Conservation (phyloP, 53 echinoderm and acorn worm genomes). For the Mesocentrotus franciscanus region DNA sequence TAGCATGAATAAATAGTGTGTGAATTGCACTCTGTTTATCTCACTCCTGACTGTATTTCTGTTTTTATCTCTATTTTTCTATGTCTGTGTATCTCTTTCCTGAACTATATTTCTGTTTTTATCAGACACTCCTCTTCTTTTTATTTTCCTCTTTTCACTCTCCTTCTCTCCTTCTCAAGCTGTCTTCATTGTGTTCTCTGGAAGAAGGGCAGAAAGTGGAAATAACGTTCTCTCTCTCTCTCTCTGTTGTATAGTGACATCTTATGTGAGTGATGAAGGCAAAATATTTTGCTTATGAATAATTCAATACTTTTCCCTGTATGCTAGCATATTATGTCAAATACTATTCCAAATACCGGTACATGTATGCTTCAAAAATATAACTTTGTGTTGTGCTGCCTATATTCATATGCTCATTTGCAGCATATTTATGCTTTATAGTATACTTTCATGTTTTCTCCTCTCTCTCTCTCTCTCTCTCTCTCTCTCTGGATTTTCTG, state of each 20-base stretch:
- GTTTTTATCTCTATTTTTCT: background rate
- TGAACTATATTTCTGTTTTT: background rate
- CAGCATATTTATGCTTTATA: background rate
- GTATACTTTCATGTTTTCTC: background rate
- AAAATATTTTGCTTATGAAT: background rate
- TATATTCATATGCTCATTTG: background rate
- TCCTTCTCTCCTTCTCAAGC: background rate
- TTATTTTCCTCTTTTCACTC: background rate
- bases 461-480: background rate
- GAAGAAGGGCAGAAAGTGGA: too few relatives aligned
- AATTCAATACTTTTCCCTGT: background rate
- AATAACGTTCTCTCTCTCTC: too few relatives aligned
- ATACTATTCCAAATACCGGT: background rate
- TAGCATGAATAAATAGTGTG: background rate
- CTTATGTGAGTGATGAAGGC: background rate
- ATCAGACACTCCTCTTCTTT: background rate
- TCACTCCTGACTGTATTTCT: too few relatives aligned
- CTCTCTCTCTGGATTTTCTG: background rate
- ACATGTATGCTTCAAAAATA: background rate
- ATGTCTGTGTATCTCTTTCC: background rate
- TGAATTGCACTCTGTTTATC: background rate
- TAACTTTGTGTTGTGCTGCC: background rate
- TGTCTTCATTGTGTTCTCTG: too few relatives aligned
- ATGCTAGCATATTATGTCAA: background rate
- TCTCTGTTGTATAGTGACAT: background rate